Base-by-base conservation (phyloP, 2,888 invertebrate genomes). In the Eupithecia inturbata region DNA sequence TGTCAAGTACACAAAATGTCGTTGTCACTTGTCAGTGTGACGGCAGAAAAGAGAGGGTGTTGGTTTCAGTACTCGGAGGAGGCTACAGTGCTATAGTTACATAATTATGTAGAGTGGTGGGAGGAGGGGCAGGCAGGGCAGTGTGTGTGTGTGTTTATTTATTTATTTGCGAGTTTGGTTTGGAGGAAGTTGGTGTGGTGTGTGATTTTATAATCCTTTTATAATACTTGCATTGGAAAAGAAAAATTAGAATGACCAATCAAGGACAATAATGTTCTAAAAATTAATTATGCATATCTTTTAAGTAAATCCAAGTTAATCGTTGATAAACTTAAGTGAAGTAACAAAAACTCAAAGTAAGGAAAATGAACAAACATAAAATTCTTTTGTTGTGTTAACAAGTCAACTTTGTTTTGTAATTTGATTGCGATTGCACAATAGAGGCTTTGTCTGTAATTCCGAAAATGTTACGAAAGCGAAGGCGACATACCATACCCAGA, bases 331-430 rank as follows among this genome's bases (percentile, higher is more conserved):
- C 45, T 2, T 45, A 16, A 7, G 49, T 49, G 49, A 45, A 45
- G n/a, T 49, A 49, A 2, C 49, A 53, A 22, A 19, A 22, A 22
- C 10, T 2, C 49, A n/a, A 53, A 53, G 49, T 57, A 73, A 67
- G 33, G 60, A 45, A 60, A 70, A 70, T 62, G 28, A n/a, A 67
- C 67, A 22, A 33, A 36, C 62, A 9, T 28, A 22, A 14, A 26
- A 33, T 49, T 45, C 67, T 33, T 67, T 60, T 69, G 62, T 73
- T 67, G 57, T 57, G 26, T 4, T 57, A 74, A 70, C 63, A 74
- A 68, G 41, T 39, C 63, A 26, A 68, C 41, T 64, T 63, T 74
- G 70, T 63, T 70, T 36, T 64, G 68, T 63, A 68, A 71, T 57
- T 49, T 9, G 26, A 73, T 68, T 74, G n/a, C 31, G 16, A 28